Base-by-base conservation (phyloP, 2,113 vertebrate species). In the Nanorana parkeri region DNA sequence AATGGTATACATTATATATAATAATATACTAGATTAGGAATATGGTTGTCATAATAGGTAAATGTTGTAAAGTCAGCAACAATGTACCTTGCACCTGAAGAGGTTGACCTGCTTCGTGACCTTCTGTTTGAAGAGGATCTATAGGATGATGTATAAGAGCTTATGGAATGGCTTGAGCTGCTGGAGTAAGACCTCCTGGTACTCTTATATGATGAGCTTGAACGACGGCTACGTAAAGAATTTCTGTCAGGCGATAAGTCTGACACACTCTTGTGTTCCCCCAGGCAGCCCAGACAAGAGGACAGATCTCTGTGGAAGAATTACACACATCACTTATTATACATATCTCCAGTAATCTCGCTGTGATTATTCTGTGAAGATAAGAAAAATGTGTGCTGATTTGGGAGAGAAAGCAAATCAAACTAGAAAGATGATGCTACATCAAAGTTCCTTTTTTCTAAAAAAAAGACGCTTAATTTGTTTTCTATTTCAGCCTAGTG, bases 21-120 rank as follows among this genome's bases (percentile, higher is more conserved):
- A 47, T 47, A 2, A 13, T 47, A n/a, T n/a, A n/a, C n/a, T n/a
- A n/a, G n/a, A n/a, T 47, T 11, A 47, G 13, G 41, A 47, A 47
- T 47, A 41, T 41, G 4, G 4, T 41, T 41, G 41, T 47, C 41
- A 47, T 47, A 47, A 13, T 47, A 13, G 11, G 41, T 47, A 47
- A 47, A 47, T 47, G 41, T 47, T 13, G 10, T 15, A 47, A 47
- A 47, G 2, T 3, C 5, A 36, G 32, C 2, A 47, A 47, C 11
- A 47, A 82, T 90, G 88, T 78, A 94, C 94, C 90, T 91, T 90
- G 91, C 95, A 85, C 88, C 92, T 3, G 95, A 95, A 51, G 95
- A 95, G 77, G 89, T 89, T 5, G 97, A 96, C 23, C 89, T 89
- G 89, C 96, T 96, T 82, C 94, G 86, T 69, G 94, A 94, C 69